Conservation (phyloP, 1,140 invertebrate species). For the Neotoxoptera formosana region DNA sequence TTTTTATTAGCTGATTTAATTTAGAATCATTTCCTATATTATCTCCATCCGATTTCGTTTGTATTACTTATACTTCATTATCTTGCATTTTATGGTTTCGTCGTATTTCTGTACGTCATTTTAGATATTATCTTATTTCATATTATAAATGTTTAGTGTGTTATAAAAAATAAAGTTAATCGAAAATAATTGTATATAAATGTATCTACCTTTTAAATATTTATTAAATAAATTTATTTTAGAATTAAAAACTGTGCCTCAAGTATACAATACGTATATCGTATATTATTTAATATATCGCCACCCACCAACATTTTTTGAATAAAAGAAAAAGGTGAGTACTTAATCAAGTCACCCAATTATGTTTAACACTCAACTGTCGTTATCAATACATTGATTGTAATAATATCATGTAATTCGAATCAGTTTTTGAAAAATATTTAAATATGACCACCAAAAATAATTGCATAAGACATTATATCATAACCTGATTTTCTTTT, state of each 20-base stretch:
- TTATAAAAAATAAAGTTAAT: neutral
- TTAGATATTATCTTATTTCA: neutral
- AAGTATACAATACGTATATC: neutral
- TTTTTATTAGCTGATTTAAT: neutral
- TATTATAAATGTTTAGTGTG: neutral
- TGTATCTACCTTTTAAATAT: neutral
- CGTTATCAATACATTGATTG: no score
- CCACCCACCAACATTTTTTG: neutral
- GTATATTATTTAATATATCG: no score
- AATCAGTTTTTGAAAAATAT: neutral
- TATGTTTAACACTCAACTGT: neutral
- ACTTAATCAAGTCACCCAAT: neutral
- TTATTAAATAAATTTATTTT: constrained; percentile 8
- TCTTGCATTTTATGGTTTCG: neutral
- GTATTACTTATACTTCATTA: neutral
- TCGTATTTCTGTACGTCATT: neutral
- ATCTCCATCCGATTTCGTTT: neutral
- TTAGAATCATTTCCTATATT: neutral
- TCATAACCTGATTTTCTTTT: neutral
- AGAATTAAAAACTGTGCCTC: neutral
- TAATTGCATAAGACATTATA: neutral
- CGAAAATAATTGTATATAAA: constrained; percentile 16
- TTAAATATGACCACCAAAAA: neutral
- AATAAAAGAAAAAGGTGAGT: neutral
- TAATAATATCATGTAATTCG: neutral